These are phyloP conservation scores for Orthosia incerta DNA, from an alignment of 2,888 invertebrate genomes.

Conservation along the genomic window DNA sequence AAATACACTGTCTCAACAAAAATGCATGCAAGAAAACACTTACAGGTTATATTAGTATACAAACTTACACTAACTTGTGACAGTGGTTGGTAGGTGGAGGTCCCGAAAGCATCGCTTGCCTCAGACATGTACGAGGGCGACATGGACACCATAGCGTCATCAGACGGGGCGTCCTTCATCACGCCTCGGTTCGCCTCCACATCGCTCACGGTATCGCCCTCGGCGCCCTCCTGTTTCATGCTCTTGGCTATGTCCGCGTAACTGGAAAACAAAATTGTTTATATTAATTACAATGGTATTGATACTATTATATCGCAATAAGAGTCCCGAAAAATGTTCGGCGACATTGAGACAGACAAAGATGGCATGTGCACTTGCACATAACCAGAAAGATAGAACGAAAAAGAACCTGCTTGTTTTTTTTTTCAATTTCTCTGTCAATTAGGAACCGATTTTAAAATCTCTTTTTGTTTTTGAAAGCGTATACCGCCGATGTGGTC, in stretches of 20 bases:
- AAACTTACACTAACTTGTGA: slow-evolving; percentile 72
- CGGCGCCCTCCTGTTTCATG: slow-evolving; percentile 76
- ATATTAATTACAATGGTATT: neutral
- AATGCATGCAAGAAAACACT: slow-evolving; percentile 1
- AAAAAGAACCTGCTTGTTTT: too few relatives aligned
- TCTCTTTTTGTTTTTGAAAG: too few relatives aligned
- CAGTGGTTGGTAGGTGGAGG: slow-evolving; percentile 71
- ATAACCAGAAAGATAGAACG: neutral
- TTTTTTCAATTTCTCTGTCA: too few relatives aligned
- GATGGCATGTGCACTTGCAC: neutral
- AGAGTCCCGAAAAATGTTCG: neutral
- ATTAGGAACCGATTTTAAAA: too few relatives aligned
- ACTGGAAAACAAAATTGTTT: slow-evolving; percentile 81
- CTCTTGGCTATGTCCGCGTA: slow-evolving; percentile 94
- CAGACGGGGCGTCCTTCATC: slow-evolving; percentile 70
- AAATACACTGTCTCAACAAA: slow-evolving; percentile 1
- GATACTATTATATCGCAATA: neutral
- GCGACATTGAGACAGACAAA: neutral
- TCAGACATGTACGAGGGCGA: slow-evolving; percentile 84
- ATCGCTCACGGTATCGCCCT: slow-evolving; percentile 70
- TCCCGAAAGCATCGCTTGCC: slow-evolving; percentile 74
- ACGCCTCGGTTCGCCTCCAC: slow-evolving; percentile 60
- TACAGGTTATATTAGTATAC: neutral
- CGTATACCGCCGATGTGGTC: too few relatives aligned
- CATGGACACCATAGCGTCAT: slow-evolving; percentile 71